Percentiles rank a stretch among this genome's conserved stretches.
phyloP scores from a whole-genome alignment of 2,888 invertebrate genomes.

The Schizotus pectinicornis region DNA sequence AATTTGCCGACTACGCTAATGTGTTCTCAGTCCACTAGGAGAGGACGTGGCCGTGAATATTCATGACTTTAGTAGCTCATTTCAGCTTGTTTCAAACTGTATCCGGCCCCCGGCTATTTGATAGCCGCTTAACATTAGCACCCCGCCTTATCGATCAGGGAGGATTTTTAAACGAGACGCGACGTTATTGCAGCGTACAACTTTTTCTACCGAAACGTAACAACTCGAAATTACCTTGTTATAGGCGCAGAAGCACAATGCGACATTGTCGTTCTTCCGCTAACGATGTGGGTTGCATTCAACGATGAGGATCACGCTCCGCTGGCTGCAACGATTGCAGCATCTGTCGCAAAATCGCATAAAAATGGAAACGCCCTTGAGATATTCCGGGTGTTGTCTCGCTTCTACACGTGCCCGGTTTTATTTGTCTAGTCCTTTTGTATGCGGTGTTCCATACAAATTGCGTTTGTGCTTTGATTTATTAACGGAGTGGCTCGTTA shows the following conservation, averaged over 20 bases:
- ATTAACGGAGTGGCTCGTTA: slow-evolving; percentile 6
- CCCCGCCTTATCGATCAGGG: slow-evolving; percentile 23
- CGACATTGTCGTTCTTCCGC: background rate
- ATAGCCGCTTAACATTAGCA: slow-evolving; percentile 28
- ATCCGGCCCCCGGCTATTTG: slow-evolving; percentile 30
- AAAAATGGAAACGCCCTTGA: slow-evolving; percentile 34
- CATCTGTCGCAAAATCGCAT: slow-evolving; percentile 37
- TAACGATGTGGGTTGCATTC: slow-evolving; percentile 27
- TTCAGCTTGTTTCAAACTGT: slow-evolving; percentile 33
- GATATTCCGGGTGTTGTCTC: slow-evolving; percentile 22
- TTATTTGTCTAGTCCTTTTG: slow-evolving; percentile 10
- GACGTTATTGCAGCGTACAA: background rate
- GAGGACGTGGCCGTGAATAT: slow-evolving; percentile 47
- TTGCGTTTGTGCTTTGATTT: slow-evolving; percentile 9
- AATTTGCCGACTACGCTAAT: slow-evolving; percentile 35
- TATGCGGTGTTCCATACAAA: slow-evolving; percentile 1
- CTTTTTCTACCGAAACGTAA: background rate
- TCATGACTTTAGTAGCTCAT: slow-evolving; percentile 43
- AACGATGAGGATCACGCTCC: slow-evolving; percentile 35
- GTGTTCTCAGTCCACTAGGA: slow-evolving; percentile 34
- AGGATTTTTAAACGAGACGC: slow-evolving; percentile 23
- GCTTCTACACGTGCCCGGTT: background rate
- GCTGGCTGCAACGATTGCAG: slow-evolving; percentile 31
- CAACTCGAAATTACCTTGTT: slow-evolving; percentile 23
- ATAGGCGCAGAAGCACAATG: slow-evolving; percentile 5